Conservation (phyloP, 2,888 invertebrate genomes). For the Coleophora deauratella region DNA sequence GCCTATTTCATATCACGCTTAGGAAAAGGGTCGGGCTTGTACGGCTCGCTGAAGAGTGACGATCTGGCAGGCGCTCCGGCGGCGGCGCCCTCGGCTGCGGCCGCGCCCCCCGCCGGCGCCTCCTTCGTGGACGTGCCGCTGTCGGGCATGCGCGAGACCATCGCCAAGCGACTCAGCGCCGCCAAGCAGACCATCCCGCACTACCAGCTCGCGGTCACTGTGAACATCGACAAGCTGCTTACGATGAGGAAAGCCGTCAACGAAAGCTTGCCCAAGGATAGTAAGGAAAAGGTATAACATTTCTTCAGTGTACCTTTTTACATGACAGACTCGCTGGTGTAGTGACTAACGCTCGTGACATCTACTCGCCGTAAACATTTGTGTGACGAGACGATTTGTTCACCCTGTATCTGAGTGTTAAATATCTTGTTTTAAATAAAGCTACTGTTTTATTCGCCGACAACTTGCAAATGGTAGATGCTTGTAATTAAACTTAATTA, state of each 20-base stretch:
- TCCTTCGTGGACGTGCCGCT: conserved; percentile 86
- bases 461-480: no score
- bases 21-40: conserved; percentile 85
- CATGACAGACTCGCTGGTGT: not conserved
- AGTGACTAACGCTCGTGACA: no score
- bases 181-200: conserved; percentile 97
- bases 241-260: conserved; percentile 86
- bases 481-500: no score
- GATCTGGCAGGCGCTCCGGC: conserved; percentile 76
- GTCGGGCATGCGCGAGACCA: conserved; percentile 87
- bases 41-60: conserved; percentile 86
- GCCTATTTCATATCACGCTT: conserved; percentile 7
- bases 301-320: not conserved
- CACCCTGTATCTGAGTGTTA: no score
- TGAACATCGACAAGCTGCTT: conserved; percentile 87
- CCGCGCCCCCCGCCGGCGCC: conserved; percentile 60
- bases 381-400: no score
- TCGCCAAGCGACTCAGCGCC: conserved; percentile 89
- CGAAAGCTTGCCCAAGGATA: conserved; percentile 78
- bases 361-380: no score
- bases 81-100: conserved; percentile 28
- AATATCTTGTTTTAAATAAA: no score
- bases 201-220: conserved; percentile 93
- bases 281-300: conserved; percentile 7
- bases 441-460: no score